phyloP scores from a whole-genome alignment of 2,797 vertebrate genomes.

The Chiroxiphia lanceolata region DNA sequence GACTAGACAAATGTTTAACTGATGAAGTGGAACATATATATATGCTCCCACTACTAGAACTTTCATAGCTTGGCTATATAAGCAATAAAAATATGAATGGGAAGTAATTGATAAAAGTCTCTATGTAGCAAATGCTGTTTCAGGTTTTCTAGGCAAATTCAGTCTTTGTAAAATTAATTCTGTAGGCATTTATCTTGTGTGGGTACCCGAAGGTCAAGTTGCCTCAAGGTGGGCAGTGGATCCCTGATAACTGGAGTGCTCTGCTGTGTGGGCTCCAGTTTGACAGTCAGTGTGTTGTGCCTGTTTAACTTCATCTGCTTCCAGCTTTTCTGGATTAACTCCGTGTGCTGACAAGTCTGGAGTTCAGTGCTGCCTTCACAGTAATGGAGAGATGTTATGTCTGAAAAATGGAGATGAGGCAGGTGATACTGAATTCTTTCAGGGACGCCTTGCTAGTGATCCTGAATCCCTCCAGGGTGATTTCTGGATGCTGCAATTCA shows the following conservation, averaged over 20 bases:
- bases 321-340: background rate
- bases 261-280: background rate
- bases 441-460: background rate
- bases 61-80: background rate
- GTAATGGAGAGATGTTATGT: background rate
- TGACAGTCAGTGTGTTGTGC: background rate
- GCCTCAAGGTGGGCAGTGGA: background rate
- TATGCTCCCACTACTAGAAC: background rate
- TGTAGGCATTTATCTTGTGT: background rate
- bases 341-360: background rate
- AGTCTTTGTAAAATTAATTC: background rate
- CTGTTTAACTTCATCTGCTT: background rate
- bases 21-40: background rate
- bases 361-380: background rate
- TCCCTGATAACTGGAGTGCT: background rate
- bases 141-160: background rate
- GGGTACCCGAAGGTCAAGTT: background rate
- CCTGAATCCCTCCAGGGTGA: background rate
- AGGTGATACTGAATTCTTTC: conserved; percentile 12
- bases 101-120: background rate
- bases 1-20: background rate
- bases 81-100: background rate
- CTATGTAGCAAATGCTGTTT: background rate
- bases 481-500: background rate
- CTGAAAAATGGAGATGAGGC: background rate